Evolutionary conservation across 1,140 invertebrate genomes (phyloP), one percentile per base, ranked within the genome.

Genomic region (Metopolophium dirhodum): DNA sequence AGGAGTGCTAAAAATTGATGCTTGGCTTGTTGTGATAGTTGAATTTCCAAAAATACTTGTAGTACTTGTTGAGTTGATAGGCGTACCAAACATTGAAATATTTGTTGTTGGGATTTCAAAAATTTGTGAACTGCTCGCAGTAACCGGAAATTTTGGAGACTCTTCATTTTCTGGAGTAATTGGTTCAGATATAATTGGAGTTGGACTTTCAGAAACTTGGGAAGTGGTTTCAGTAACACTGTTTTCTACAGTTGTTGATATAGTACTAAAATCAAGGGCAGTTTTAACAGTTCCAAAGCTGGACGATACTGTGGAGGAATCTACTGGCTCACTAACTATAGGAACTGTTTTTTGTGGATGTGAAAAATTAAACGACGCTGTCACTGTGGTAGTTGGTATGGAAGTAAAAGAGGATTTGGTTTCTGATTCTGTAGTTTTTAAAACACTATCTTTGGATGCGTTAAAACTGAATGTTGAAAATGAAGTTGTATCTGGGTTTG

Each of bases 151-250:
- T 85, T 49, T 54, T 22, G 49, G 61, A 37, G 30, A 47, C 35
- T 51, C 54, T 93, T 93, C 82, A 57, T 30, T 93, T 86, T 93
- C 91, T 2, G 91, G 82, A n/a, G 77, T 93, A 37, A 54, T 26
- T 83, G 91, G 91, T 93, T 93, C 77, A 57, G 82, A 93, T 93
- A 85, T 54, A 57, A 93, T 93, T 30, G 91, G 77, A 93, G 91
- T 51, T 22, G 89, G 89, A 90, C 89, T 90, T 41, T 90, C 89
- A 47, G 89, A 90, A 9, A 90, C 26, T 90, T 68, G 54, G 22
- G 37, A 18, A n/a, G 54, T 90, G 0, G 54, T 45, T 45, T 90
- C 89, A 90, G 37, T 68, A 45, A 90, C 57, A 47, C 6, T 90
- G 23, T 1, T 68, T 14, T 41, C 61, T 20, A 26, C 45, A 68